Percentiles rank a stretch among this genome's conserved stretches.
Conservation (phyloP, 2,888 invertebrate genomes). For the Lomographa bimaculata region DNA sequence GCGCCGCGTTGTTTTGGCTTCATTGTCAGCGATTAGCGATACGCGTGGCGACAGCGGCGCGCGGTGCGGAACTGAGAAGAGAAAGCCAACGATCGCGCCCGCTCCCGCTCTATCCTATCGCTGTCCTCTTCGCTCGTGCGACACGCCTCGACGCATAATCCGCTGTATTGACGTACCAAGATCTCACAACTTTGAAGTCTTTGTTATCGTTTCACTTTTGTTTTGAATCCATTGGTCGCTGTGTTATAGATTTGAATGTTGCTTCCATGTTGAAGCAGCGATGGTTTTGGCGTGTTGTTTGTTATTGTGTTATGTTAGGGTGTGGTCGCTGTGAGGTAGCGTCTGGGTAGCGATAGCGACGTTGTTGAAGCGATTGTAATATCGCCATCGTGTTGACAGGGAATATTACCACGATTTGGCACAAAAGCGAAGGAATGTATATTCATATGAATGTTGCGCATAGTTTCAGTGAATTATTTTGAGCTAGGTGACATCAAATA, state of each 20-base stretch:
- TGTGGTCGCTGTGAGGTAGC: constrained; percentile 36
- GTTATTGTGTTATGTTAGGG: constrained; percentile 27
- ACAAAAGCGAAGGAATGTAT: too few relatives aligned
- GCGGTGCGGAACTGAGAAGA: constrained; percentile 53
- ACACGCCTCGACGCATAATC: constrained; percentile 55
- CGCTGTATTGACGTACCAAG: constrained; percentile 29
- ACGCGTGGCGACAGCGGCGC: constrained; percentile 56
- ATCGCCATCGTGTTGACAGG: constrained; percentile 12
- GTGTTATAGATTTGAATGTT: not conserved
- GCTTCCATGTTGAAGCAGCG: not conserved
- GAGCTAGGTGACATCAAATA: not conserved
- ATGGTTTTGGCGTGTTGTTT: constrained; percentile 27
- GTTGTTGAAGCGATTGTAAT: constrained; percentile 47
- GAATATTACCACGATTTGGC: constrained; percentile 23
- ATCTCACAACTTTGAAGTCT: constrained; percentile 1
- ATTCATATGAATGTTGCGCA: constrained; percentile 16
- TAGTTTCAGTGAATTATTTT: constrained; percentile 1
- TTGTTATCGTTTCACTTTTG: constrained; percentile 2
- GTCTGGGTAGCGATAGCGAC: constrained; percentile 43
- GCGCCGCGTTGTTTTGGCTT: constrained; percentile 65
- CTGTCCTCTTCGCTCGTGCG: constrained; percentile 65
- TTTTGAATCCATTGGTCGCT: constrained; percentile 13
- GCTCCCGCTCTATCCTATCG: constrained; percentile 52
- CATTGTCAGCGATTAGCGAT: constrained; percentile 62
- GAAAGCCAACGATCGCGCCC: constrained; percentile 41